These are phyloP conservation scores for Porites rus DNA, from an alignment of 92 coral and sea anemone species.

Conservation along the genomic window DNA sequence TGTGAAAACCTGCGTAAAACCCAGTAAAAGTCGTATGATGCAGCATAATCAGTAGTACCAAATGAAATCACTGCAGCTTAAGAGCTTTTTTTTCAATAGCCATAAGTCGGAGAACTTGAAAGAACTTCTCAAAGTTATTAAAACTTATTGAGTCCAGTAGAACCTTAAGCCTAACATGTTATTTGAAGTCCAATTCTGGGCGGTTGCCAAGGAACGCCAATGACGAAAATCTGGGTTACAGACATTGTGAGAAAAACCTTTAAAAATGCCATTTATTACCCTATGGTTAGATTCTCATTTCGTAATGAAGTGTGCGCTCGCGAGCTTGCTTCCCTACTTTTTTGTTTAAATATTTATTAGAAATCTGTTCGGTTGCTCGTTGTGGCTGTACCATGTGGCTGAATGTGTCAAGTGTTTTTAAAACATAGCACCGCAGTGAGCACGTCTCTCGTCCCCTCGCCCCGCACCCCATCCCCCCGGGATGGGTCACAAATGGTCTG, in stretches of 20 bases:
- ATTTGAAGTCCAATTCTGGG: too few relatives aligned
- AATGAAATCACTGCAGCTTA: neutral
- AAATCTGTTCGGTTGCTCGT: neutral
- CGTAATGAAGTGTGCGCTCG: neutral
- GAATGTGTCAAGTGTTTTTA: neutral
- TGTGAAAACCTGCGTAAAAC: too few relatives aligned
- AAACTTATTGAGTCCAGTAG: too few relatives aligned
- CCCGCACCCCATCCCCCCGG: neutral
- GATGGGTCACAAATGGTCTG: too few relatives aligned
- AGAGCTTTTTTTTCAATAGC: neutral
- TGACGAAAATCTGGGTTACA: slow-evolving; percentile 6
- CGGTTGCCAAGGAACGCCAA: neutral
- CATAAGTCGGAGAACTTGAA: neutral
- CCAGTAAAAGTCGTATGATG: too few relatives aligned
- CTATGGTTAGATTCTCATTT: neutral
- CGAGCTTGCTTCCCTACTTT: neutral
- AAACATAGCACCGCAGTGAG: neutral
- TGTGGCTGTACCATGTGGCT: neutral
- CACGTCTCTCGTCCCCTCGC: neutral
- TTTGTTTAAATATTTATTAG: neutral
- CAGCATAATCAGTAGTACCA: neutral
- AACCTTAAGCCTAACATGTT: too few relatives aligned
- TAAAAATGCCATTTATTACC: neutral
- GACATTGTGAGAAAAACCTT: neutral
- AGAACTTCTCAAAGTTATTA: too few relatives aligned